Conservation (phyloP, 2,888 invertebrate species). For the Macrostomum cliftonense region DNA sequence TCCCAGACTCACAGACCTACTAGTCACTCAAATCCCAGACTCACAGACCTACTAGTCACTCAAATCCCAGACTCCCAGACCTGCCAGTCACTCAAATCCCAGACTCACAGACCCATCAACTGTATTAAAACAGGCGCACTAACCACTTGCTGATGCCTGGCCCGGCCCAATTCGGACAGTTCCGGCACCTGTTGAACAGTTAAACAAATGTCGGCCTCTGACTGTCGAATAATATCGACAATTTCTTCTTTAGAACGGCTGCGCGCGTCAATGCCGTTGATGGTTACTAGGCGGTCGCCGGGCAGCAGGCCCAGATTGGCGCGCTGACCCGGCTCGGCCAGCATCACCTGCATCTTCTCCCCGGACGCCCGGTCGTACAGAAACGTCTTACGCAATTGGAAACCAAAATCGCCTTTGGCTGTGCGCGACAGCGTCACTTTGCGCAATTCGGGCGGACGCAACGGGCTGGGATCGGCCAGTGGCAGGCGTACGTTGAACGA, state of each 20-base stretch:
- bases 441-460: slow-evolving; percentile 44
- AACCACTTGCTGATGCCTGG: slow-evolving; percentile 44
- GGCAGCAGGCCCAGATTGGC: slow-evolving; percentile 58
- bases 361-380: slow-evolving; percentile 42
- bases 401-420: slow-evolving; percentile 75
- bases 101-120: too few relatives aligned
- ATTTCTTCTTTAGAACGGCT: slow-evolving; percentile 69
- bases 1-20: too few relatives aligned
- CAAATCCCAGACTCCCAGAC: too few relatives aligned
- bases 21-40: too few relatives aligned
- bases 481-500: slow-evolving; percentile 21
- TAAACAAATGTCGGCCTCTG: slow-evolving; percentile 44
- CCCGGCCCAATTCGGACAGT: slow-evolving; percentile 58
- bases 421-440: slow-evolving; percentile 48
- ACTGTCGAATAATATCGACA: slow-evolving; percentile 58
- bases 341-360: slow-evolving; percentile 54
- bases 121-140: too few relatives aligned
- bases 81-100: too few relatives aligned
- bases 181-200: slow-evolving; percentile 86
- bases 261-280: slow-evolving; percentile 66
- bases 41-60: too few relatives aligned
- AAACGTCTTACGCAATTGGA: slow-evolving; percentile 69
- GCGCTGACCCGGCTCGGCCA: slow-evolving; percentile 70
- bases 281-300: slow-evolving; percentile 78
- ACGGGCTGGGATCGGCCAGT: slow-evolving; percentile 32